Conservation (phyloP, 2,888 invertebrate species). For the Celastrina argiolus region DNA sequence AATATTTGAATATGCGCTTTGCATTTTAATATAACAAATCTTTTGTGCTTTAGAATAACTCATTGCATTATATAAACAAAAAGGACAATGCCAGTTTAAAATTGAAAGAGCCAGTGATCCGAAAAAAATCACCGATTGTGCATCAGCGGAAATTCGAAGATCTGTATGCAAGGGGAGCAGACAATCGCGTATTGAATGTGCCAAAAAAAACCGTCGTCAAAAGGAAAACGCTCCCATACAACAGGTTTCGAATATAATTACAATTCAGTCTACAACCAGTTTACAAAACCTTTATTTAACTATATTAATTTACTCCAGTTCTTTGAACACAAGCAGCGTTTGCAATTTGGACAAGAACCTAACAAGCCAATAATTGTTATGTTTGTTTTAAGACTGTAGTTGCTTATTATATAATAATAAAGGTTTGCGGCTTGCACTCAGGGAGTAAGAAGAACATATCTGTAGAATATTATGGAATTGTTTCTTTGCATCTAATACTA, state of each 20-base stretch:
- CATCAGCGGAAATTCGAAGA: conserved; percentile 42
- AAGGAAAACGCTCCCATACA: conserved; percentile 31
- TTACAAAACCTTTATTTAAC: conserved; percentile 40
- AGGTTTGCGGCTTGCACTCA: neutral
- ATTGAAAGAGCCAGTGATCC: conserved; percentile 39
- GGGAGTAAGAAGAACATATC: neutral
- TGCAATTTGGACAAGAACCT: conserved; percentile 17
- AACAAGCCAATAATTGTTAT: neutral
- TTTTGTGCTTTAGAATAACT: conserved; percentile 19
- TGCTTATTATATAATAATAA: neutral
- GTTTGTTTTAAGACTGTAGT: neutral
- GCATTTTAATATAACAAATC: conserved; percentile 17
- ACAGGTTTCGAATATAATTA: conserved; percentile 39
- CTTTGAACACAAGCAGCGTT: conserved; percentile 17
- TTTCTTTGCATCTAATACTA: too few relatives aligned
- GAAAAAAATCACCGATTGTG: conserved; percentile 36
- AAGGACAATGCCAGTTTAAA: conserved; percentile 36
- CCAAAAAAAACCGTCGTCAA: conserved; percentile 35
- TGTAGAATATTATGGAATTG: too few relatives aligned
- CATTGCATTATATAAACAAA: conserved; percentile 23
- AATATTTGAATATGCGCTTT: conserved; percentile 11
- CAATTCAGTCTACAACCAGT: conserved; percentile 25
- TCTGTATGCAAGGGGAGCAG: conserved; percentile 39
- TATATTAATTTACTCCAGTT: conserved; percentile 42
- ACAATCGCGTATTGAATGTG: conserved; percentile 34